Evolutionary conservation across 30 jellyfish, hydroid and myxozoan species (phyloP).

Genomic region (Chrysaora quinquecirrha): DNA sequence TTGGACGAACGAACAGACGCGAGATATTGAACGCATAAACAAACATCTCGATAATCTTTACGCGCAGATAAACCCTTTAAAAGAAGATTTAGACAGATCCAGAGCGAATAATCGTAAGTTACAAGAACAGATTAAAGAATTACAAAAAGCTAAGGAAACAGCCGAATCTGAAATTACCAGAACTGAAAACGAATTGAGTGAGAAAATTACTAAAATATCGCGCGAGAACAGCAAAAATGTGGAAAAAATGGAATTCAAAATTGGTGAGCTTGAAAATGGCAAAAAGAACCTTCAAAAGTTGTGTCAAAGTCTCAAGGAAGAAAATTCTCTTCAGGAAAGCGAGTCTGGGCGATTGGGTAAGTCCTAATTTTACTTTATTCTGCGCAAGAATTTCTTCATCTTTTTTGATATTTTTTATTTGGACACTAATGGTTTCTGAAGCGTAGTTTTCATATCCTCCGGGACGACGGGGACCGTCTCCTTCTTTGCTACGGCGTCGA

Average conservation of each 20-base stretch:
- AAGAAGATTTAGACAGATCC: constrained; percentile 38
- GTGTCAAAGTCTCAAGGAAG: constrained; percentile 20
- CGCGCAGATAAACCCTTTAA: constrained; percentile 66
- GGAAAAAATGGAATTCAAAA: constrained; percentile 35
- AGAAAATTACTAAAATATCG: background rate
- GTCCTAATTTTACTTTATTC: too few relatives aligned
- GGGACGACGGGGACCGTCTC: too few relatives aligned
- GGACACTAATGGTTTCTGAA: too few relatives aligned
- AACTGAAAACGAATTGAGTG: constrained; percentile 5
- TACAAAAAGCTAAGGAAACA: constrained; percentile 7
- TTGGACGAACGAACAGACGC: constrained; percentile 82
- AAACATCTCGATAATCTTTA: constrained; percentile 65
- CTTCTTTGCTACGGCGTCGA: too few relatives aligned
- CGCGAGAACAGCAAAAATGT: background rate
- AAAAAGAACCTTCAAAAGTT: background rate
- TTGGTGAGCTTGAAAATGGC: constrained; percentile 1
- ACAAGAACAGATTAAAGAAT: constrained; percentile 39
- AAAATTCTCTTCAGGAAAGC: too few relatives aligned
- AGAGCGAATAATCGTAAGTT: constrained; percentile 17
- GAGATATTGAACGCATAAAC: constrained; percentile 71
- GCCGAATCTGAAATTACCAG: constrained; percentile 11
- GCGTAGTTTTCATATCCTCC: too few relatives aligned
- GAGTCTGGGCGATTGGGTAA: too few relatives aligned
- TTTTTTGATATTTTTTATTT: too few relatives aligned
- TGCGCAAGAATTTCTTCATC: too few relatives aligned